A percentile compares a stretch with the other conserved stretches of the same genome.
Conservation (phyloP, 1,140 invertebrate genomes). For the Ditylenchus dipsaci region DNA sequence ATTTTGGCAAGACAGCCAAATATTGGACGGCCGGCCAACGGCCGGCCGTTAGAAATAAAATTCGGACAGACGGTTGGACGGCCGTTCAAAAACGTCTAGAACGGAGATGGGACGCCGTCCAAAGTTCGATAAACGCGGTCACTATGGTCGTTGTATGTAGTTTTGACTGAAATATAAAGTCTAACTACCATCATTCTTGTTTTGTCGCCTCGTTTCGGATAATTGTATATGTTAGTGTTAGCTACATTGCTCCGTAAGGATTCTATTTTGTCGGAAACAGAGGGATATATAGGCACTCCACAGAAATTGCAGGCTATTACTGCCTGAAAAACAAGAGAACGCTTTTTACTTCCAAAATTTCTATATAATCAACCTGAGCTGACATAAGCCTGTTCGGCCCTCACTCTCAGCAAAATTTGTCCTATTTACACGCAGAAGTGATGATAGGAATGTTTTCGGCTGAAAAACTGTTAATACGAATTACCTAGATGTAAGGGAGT, state of each 20-base stretch:
- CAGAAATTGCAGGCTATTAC: conserved; percentile 40
- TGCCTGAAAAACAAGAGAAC: conserved; percentile 24
- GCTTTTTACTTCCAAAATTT: not conserved
- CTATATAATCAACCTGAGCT: not conserved
- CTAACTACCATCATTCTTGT: conserved; percentile 11
- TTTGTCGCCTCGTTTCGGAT: conserved; percentile 2
- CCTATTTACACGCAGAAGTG: conserved; percentile 18
- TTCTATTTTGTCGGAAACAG: conserved; percentile 32
- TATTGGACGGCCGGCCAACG: too few relatives aligned
- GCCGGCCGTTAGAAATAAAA: too few relatives aligned
- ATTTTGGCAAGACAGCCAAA: too few relatives aligned
- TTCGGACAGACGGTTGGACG: too few relatives aligned
- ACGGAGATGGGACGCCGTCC: too few relatives aligned
- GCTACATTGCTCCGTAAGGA: conserved; percentile 17
- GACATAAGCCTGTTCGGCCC: not conserved
- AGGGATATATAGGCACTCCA: conserved; percentile 40
- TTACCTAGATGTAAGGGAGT: too few relatives aligned
- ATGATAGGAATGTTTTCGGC: conserved; percentile 23
- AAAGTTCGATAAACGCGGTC: too few relatives aligned
- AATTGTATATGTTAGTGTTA: not conserved
- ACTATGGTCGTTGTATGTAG: too few relatives aligned
- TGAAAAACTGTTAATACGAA: too few relatives aligned
- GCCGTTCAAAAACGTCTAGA: too few relatives aligned
- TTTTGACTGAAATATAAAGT: too few relatives aligned
- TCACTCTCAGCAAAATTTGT: not conserved